Conservation (phyloP, 2,113 vertebrate species). For the Cottus gobio region DNA sequence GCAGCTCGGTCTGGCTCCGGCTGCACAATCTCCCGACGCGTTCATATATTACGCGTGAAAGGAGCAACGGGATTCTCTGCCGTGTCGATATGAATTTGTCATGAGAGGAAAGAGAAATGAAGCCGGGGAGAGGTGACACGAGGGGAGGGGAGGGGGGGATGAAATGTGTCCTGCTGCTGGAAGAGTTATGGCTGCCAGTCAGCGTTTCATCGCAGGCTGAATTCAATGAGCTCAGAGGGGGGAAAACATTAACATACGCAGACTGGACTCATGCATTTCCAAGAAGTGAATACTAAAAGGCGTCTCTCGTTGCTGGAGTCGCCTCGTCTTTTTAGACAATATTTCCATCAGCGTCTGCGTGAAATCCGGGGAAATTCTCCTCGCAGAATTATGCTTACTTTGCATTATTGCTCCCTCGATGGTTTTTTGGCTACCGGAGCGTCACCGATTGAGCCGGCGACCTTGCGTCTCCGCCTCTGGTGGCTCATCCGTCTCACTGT, state of each 20-base stretch:
- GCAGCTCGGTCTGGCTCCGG: not conserved
- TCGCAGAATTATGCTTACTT: conserved; percentile 30
- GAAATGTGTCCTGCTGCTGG: conserved; percentile 42
- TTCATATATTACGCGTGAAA: not conserved
- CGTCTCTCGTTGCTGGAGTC: not conserved
- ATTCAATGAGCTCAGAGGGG: conserved; percentile 1
- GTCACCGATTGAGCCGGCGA: conserved; percentile 43
- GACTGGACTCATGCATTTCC: not conserved
- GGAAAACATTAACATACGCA: not conserved
- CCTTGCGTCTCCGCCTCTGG: conserved; percentile 39
- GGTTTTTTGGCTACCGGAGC: conserved; percentile 2
- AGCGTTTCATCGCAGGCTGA: conserved; percentile 49
- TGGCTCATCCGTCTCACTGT: conserved; percentile 43
- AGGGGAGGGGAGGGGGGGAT: conserved; percentile 33
- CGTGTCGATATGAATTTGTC: conserved; percentile 2
- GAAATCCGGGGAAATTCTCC: not conserved
- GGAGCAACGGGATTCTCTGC: not conserved
- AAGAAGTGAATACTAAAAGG: conserved; percentile 1
- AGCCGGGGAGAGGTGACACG: conserved; percentile 25
- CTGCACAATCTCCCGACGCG: not conserved
- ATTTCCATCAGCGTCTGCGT: not conserved
- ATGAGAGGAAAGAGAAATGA: conserved; percentile 24
- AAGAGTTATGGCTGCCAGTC: conserved; percentile 64
- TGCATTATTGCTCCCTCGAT: conserved; percentile 33
- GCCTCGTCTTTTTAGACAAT: not conserved